Base-by-base conservation (phyloP, 2,113 vertebrate species). In the Microtus ochrogaster region DNA sequence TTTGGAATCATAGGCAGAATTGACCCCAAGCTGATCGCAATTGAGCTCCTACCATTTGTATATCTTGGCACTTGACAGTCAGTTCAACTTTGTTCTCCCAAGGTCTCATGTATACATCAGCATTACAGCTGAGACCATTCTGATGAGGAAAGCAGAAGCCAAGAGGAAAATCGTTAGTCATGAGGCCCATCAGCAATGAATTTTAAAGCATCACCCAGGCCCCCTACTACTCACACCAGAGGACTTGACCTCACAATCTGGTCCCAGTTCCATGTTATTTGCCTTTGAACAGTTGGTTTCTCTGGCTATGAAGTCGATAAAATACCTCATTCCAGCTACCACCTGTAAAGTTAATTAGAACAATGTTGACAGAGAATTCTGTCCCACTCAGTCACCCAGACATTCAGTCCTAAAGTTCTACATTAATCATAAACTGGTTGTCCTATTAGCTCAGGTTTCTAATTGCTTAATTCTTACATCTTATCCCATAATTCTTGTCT, bases 81-180 rank as follows among this genome's bases (percentile, higher is more conserved):
- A 97, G 91, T 1, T 89, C 5, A 12, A 84, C 52, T 98, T 98
- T 98, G 4, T 97, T 33, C 97, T 98, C 97, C 99, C 99, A 99
- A 0, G 98, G 98, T 26, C 98, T 97, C 66, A 99, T 92, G 0
- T 98, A 94, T 96, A 99, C 98, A 3, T 98, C 92, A 16, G 99
- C 98, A 58, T 98, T 93, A 66, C 99, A 99, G 63, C 73, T 19
- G 12, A 98, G 24, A 39, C 81, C 65, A 95, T 58, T 90, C 99
- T 99, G 96, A 97, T 81, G 66, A 95, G 36, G 49, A 91, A 97
- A 96, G 94, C 33, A 61, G 39, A 97, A 96, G 13, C 1, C 79
- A 79, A 96, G 96, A 94, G 76, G 92, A 41, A 96, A 68, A 39
- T 24, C 9, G 36, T 94, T 88, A 93, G 55, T 83, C 26, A 83